Percentiles rank a stretch among this genome's conserved stretches.
Conservation (phyloP, 2,888 invertebrate genomes). For the Scaptomyza polygonia region DNA sequence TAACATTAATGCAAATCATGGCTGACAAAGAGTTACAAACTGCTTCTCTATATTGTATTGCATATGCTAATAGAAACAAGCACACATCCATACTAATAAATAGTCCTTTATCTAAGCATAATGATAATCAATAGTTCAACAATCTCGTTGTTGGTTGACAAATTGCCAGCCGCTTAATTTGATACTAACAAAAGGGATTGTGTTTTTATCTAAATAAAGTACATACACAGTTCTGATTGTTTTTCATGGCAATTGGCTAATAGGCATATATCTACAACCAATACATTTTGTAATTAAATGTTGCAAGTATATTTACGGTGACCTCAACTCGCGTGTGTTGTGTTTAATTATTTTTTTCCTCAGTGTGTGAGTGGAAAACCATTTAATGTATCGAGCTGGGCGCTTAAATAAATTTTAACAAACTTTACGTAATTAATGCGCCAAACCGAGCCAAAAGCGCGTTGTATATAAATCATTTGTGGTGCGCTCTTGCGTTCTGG, state of each 20-base stretch:
- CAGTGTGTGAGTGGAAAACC: constrained; percentile 4
- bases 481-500: neutral
- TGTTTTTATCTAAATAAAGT: neutral
- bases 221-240: neutral
- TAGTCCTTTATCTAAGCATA: neutral
- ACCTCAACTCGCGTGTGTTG: constrained; percentile 28
- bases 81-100: too few species aligned
- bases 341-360: constrained; percentile 18
- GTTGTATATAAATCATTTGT: constrained; percentile 60
- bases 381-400: constrained; percentile 26
- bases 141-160: neutral
- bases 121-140: neutral
- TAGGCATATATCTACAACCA: constrained; percentile 35
- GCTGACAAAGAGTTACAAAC: neutral
- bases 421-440: constrained; percentile 75
- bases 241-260: constrained; percentile 16
- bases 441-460: constrained; percentile 35
- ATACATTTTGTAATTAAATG: constrained; percentile 65
- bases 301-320: constrained; percentile 43
- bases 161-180: neutral
- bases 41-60: neutral
- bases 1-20: neutral
- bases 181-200: too few species aligned
- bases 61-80: neutral
- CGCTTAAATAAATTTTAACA: constrained; percentile 70